Evolutionary conservation across 2,888 invertebrate species (phyloP).

Genomic region (Dolomedes plantarius): DNA sequence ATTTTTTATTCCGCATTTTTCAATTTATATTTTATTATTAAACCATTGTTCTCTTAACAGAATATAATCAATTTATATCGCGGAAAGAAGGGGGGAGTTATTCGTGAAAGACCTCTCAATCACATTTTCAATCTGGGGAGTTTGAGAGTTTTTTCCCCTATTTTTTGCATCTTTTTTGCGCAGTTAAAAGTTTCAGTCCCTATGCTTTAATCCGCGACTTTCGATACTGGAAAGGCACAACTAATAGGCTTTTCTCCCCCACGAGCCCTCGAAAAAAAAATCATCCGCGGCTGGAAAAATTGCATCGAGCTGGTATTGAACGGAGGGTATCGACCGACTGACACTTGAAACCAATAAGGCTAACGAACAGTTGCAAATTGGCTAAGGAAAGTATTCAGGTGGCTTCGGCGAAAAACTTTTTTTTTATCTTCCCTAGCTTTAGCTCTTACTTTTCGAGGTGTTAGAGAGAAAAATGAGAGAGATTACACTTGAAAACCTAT

Average conservation of each 20-base stretch:
- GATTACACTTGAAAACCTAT: neutral
- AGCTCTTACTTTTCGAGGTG: neutral
- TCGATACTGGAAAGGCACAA: neutral
- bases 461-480: neutral
- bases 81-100: no score
- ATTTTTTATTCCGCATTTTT: no score
- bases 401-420: neutral
- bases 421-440: neutral
- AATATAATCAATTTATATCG: no score
- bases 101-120: neutral
- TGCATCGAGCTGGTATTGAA: slow-evolving; percentile 39
- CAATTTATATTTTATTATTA: no score
- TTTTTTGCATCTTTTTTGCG: neutral
- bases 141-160: neutral
- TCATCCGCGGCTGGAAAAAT: neutral
- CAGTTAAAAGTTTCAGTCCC: neutral
- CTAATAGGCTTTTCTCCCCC: slow-evolving; percentile 44
- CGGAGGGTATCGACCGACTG: slow-evolving; percentile 4
- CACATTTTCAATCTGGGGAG: neutral
- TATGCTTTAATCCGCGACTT: slow-evolving; percentile 35
- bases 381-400: slow-evolving; percentile 21
- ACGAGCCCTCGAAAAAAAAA: neutral
- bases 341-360: slow-evolving; percentile 45
- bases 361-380: slow-evolving; percentile 62
- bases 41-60: no score